Evolutionary conservation across 2,888 invertebrate genomes (phyloP), one percentile per base, ranked within the genome.

Genomic region (Kryphioiulus occultus): DNA sequence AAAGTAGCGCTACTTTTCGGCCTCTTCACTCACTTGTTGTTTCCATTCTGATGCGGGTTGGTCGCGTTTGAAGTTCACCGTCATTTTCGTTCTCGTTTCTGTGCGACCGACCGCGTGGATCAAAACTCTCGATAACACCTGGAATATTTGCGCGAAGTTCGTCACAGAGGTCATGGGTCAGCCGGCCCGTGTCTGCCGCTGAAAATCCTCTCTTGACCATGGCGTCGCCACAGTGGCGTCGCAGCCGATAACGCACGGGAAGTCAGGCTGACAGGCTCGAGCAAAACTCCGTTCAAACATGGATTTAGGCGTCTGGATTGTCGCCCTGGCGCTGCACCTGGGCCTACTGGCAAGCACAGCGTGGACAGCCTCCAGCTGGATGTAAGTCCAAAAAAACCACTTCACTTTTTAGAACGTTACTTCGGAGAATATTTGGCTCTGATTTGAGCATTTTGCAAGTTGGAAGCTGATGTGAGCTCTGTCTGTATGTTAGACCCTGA

Each of bases 11-110:
- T 19, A 15, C 9, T n/a, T n/a, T 68, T 44, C 44, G 19, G 68
- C 68, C 68, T 26, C 68, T 68, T 26, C 26, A 26, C 68, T 68
- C 68, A 68, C 68, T 68, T 68, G 68, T 68, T 68, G 68, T 68
- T 68, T 26, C 68, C 26, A 19, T 68, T 68, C 68, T 26, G 26
- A 26, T 68, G 26, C 26, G 68, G 53, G 22, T 26, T 9, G 68
- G 68, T 68, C 26, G 68, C 26, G 68, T 68, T 68, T 68, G 26
- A 68, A 68, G 68, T 68, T 68, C 26, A 5, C 68, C 68, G 68
- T 68, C 68, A 26, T 9, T 26, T 9, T 68, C 26, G 26, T 26
- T 68, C 26, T n/a, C 1, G 39, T 39, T 59, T 59, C 59, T 15
- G 47, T 17, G 47, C 47, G n/a, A 47, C 59, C n/a, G n/a, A n/a